Base-by-base conservation (phyloP, 2,888 invertebrate genomes). In the Acleris holmiana region DNA sequence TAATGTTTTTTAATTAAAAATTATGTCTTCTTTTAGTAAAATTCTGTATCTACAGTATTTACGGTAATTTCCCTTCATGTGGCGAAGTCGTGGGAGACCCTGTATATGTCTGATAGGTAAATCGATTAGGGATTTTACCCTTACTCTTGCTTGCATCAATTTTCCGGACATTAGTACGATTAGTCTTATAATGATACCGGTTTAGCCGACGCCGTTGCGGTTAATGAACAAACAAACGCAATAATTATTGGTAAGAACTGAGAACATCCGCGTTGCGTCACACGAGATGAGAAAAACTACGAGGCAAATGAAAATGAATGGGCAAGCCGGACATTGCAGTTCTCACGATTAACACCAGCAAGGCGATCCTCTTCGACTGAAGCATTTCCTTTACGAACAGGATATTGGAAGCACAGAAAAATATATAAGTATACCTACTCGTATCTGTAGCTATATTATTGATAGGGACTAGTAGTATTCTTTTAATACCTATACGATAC, bases 231-330 rank as follows among this genome's bases (percentile, higher is more conserved):
- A 71, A 68, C 58, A 68, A 71, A 69, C 58, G 68, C 69, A 73
- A 75, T 76, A 72, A 76, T 76, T 72, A 72, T 76, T 69, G 70
- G 72, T 68, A 77, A 74, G 76, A 75, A 70, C 69, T 69, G 67
- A 68, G 73, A 61, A 85, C 85, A 88, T 88, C 88, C 88, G 87
- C 80, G 74, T 88, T 86, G 84, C 88, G 82, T 91, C 88, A 90
- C 82, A 79, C 79, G 61, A 83, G 70, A 68, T 73, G 76, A 89
- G 87, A 90, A 89, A 90, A 89, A 91, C 85, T 81, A 71, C 70
- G 73, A 71, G 73, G 68, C 75, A 74, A 78, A 87, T 83, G 86
- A 88, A 89, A 88, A 88, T 88, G 82, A 89, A 89, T 89, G 85
- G 85, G 81, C 77, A 73, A 86, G 86, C 86, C 91, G 91, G 91